Evolutionary conservation across 2,113 vertebrate genomes (phyloP), one percentile per base, ranked within the genome.

Genomic region (Mohoua ochrocephala): DNA sequence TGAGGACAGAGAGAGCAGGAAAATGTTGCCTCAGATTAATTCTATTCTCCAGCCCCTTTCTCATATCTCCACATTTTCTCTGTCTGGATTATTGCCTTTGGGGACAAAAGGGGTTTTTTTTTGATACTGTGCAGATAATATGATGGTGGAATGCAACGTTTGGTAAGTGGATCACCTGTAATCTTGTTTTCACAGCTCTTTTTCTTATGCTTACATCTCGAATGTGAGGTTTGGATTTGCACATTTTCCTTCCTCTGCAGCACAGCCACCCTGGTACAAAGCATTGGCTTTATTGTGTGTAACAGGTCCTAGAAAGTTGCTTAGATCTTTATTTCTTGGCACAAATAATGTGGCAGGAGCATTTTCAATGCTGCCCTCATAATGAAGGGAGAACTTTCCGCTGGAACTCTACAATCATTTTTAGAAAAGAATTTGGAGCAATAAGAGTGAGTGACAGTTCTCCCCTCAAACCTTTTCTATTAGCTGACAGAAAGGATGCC

Each of bases 381-480:
- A 96, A 96, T 64, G 83, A 87, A 89, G 92, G 84, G 59, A 96
- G 77, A 96, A 61, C 69, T 95, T 97, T 92, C 79, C 7, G 6
- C 83, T 92, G 89, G 69, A 82, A 91, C 45, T 78, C 80, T 82
- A 49, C 93, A 87, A 53, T 73, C n/a, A 42, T 78, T 95, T 88
- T 94, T 75, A 96, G 92, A 96, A 91, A 93, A 77, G 57, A 93
- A 95, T 76, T 81, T 64, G 79, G 83, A 96, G 79, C 93, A 93
- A 15, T 94, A 81, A 90, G 90, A 68, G 49, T 95, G 95, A 96
- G 78, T 95, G 96, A 91, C 96, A 97, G 93, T 68, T 96, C 77
- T 94, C 33, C 28, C 64, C 88, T 80, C 71, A 86, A 86, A 84
- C 73, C 83, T 92, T 88, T 94, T 49, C 73, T 91, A 28, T 91